Evolutionary conservation across 2,113 vertebrate species (phyloP).

Genomic region (Crotalus tigris): DNA sequence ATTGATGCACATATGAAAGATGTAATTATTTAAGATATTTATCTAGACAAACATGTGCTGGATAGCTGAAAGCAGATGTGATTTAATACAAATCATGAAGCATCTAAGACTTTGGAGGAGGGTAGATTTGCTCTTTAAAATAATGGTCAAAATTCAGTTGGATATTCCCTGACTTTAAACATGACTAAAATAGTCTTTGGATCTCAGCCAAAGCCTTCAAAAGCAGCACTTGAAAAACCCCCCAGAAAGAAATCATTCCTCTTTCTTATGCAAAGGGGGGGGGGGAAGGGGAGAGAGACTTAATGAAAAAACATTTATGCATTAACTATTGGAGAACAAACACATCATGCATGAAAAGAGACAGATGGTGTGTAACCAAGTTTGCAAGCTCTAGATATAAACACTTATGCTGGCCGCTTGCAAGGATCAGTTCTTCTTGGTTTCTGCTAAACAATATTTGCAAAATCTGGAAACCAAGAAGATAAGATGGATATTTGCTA

Average conservation of each 20-base stretch:
- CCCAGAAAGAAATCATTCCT: not conserved
- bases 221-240: accelerated
- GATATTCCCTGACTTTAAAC: not conserved
- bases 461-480: not conserved
- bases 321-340: not conserved
- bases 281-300: not conserved
- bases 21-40: not conserved
- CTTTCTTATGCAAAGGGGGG: not conserved
- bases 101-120: not conserved
- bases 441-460: not conserved
- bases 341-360: not conserved
- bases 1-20: not conserved
- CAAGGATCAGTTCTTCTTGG: not conserved
- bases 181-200: not conserved
- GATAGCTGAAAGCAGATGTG: not conserved
- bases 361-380: not conserved
- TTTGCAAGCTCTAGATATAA: not conserved
- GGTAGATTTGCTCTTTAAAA: not conserved
- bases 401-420: not conserved
- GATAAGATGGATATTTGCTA: not conserved
- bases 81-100: not conserved
- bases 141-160: not conserved
- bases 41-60: not conserved
- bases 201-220: not conserved
- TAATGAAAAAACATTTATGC: conserved; percentile 9